Base-by-base conservation (phyloP, 2,888 invertebrate species). In the Tetragonisca angustula region DNA sequence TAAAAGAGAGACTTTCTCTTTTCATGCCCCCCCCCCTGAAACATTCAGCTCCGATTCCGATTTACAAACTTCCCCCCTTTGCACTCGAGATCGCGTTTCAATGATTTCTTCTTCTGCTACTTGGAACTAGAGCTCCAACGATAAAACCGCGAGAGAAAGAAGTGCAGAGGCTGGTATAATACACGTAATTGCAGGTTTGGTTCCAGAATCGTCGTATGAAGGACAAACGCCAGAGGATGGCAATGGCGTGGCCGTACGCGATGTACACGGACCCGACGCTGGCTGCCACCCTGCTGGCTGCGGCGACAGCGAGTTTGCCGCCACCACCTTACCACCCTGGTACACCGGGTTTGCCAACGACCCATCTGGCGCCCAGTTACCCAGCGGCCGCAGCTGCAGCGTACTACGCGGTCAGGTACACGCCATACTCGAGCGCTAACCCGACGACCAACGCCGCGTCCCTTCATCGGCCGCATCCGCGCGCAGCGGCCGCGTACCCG, bases 201-300 rank as follows among this genome's bases (percentile, higher is more conserved):
- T 99, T 99, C 94, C 99, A 99, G 96, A 99, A 99, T 94, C 96
- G 99, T 56, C 96, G 99, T 75, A 99, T 99, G 98, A 99, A 99
- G 94, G 99, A 99, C 95, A 99, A 99, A 92, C 96, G 99, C 0
- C 99, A 99, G 93, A 96, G 98, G 24, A 97, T 99, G 94, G 98
- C 99, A 0, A 97, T 99, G 89, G 97, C 98, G 0, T 99, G 99
- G 99, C 99, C 99, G 0, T 98, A 98, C 95, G 98, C 98, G 0
- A 98, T 99, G 79, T 98, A 98, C 95, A 97, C 98, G 50, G 99
- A 99, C 92, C 99, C 99, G 0, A 97, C 98, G 0, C 97, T 99
- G 91, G 98, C 99, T 9, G 99, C 99, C 3, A 97, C 98, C 56
- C 96, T 99, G 15, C 96, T 98, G 2, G 98, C 99, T 92, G 98